Evolutionary conservation across 2,888 invertebrate genomes (phyloP).

Genomic region (Matsumyia berberina): DNA sequence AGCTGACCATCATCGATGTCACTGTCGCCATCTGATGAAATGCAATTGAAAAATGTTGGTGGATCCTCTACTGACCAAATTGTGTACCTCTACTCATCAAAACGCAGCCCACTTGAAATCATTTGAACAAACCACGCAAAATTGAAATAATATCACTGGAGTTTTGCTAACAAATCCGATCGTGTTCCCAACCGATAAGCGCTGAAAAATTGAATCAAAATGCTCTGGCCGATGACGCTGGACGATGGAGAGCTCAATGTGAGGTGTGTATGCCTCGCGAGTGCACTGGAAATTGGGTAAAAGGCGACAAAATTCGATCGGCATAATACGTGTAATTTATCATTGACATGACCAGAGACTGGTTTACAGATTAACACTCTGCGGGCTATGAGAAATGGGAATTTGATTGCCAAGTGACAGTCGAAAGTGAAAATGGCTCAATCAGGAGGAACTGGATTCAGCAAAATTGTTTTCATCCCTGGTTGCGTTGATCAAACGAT

Average conservation of each 20-base stretch:
- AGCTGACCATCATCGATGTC: constrained; percentile 68
- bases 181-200: constrained; percentile 49
- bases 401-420: constrained; percentile 62
- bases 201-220: constrained; percentile 56
- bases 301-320: constrained; percentile 55
- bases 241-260: too few relatives aligned
- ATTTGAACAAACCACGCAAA: constrained; percentile 59
- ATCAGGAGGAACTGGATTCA: constrained; percentile 60
- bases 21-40: constrained; percentile 55
- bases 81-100: constrained; percentile 42
- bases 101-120: constrained; percentile 48
- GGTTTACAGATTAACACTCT: constrained; percentile 48
- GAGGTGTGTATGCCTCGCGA: neutral
- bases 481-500: neutral
- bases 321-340: constrained; percentile 62
- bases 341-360: constrained; percentile 31
- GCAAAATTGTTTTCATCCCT: constrained; percentile 3
- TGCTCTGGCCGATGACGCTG: constrained; percentile 34
- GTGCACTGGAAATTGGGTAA: constrained; percentile 46
- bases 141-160: constrained; percentile 28
- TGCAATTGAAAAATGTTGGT: neutral
- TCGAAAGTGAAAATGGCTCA: constrained; percentile 71
- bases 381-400: constrained; percentile 53
- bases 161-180: constrained; percentile 65
- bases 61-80: constrained; percentile 6